These are phyloP conservation scores for Mormoops blainvillei DNA, from an alignment of 2,113 vertebrate genomes.

Conservation along the genomic window DNA sequence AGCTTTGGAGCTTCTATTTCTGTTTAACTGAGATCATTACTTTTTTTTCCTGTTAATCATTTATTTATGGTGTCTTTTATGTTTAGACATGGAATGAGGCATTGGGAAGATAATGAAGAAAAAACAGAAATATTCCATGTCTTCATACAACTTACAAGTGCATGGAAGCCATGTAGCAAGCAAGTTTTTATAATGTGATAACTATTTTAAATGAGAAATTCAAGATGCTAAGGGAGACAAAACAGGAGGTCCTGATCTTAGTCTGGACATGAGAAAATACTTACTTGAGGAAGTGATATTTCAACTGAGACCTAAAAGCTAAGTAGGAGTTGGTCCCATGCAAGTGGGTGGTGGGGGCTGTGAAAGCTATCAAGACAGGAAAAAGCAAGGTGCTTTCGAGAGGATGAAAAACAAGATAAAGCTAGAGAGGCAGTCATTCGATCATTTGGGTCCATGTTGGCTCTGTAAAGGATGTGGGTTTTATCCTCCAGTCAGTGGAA, in stretches of 20 bases:
- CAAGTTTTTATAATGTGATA: not conserved
- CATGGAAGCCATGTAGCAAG: not conserved
- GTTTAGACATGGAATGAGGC: not conserved
- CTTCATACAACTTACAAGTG: not conserved
- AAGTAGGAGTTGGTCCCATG: not conserved
- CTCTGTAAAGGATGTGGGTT: not conserved
- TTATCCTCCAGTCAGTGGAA: not conserved
- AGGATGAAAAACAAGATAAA: not conserved
- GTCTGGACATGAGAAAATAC: slow-evolving; percentile 4
- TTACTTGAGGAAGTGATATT: not conserved
- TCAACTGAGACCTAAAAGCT: not conserved
- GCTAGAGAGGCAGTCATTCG: not conserved
- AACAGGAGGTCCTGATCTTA: not conserved
- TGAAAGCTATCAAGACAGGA: not conserved
- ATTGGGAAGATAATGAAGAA: not conserved
- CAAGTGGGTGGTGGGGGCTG: not conserved
- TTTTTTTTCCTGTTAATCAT: not conserved
- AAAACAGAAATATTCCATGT: not conserved
- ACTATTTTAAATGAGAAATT: slow-evolving; percentile 34
- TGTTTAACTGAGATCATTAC: not conserved
- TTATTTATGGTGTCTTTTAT: not conserved
- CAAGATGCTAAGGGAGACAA: not conserved
- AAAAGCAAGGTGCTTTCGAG: not conserved
- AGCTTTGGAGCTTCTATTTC: not conserved
- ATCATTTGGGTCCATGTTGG: not conserved